Conservation (phyloP, 2,888 invertebrate genomes). For the Zygaena filipendulae region DNA sequence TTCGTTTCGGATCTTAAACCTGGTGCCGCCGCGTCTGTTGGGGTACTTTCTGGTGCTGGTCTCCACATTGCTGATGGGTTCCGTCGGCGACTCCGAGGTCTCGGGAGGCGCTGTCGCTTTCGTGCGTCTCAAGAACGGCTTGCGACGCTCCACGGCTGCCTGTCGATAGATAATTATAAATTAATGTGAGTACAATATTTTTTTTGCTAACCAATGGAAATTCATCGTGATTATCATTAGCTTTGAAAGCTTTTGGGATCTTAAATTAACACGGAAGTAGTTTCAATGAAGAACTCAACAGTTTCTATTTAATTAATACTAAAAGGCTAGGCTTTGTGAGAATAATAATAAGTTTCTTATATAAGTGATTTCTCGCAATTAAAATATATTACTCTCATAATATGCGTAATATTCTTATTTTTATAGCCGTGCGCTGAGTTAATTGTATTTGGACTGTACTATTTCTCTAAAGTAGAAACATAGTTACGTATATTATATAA, state of each 20-base stretch:
- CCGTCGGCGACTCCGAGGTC: slow-evolving; percentile 28
- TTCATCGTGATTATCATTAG: slow-evolving; percentile 6
- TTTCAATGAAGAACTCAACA: no score
- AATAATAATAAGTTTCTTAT: no score
- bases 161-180: slow-evolving; percentile 30
- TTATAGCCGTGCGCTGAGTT: no score
- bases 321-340: no score
- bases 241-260: not conserved
- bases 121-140: slow-evolving; percentile 48
- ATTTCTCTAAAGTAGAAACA: no score
- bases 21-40: slow-evolving; percentile 29
- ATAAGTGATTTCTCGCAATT: no score
- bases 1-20: slow-evolving; percentile 30
- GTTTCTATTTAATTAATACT: no score
- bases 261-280: not conserved
- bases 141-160: slow-evolving; percentile 34
- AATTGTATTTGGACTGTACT: no score
- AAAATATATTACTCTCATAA: no score
- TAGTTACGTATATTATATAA: no score
- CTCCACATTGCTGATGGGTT: slow-evolving; percentile 23
- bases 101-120: slow-evolving; percentile 45
- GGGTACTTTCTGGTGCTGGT: slow-evolving; percentile 38
- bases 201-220: no score
- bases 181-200: slow-evolving; percentile 24
- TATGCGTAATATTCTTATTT: no score